These are phyloP conservation scores for Armadillidium nasatum DNA, from an alignment of 1,140 invertebrate species.

Conservation along the genomic window DNA sequence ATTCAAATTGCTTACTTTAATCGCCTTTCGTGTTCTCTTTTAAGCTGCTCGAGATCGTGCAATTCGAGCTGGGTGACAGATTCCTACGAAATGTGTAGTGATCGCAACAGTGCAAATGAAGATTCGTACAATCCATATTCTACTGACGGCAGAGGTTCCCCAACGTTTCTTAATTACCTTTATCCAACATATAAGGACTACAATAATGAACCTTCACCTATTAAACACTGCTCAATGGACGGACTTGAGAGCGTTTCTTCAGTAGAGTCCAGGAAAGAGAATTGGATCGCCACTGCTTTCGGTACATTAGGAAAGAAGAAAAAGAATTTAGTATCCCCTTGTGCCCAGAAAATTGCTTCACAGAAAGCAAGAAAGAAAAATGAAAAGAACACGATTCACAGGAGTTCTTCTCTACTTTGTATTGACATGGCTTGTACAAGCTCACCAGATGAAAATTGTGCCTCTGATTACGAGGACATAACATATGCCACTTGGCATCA, in stretches of 20 bases:
- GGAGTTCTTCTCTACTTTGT: background rate
- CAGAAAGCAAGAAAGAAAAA: background rate
- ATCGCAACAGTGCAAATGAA: background rate
- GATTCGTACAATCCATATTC: background rate
- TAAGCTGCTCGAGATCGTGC: background rate
- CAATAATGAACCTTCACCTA: background rate
- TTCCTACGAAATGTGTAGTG: background rate
- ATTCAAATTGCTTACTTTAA: too few relatives aligned
- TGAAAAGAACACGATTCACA: background rate
- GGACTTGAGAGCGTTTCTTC: background rate
- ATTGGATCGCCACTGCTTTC: background rate
- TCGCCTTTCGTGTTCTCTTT: too few relatives aligned
- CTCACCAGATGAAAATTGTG: background rate
- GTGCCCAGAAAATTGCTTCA: background rate
- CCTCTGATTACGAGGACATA: background rate
- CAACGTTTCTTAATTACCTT: background rate
- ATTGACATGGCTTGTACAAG: background rate
- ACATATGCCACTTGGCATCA: conserved; percentile 6
- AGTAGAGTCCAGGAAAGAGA: background rate
- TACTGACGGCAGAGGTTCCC: background rate
- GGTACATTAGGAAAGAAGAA: background rate
- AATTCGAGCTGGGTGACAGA: background rate
- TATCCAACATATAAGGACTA: background rate
- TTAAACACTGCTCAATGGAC: background rate
- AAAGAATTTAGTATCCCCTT: background rate